Percentiles rank a stretch among this genome's conserved stretches.
Evolutionary conservation across 1,140 invertebrate species (phyloP).

Genomic region (Euura lappo): DNA sequence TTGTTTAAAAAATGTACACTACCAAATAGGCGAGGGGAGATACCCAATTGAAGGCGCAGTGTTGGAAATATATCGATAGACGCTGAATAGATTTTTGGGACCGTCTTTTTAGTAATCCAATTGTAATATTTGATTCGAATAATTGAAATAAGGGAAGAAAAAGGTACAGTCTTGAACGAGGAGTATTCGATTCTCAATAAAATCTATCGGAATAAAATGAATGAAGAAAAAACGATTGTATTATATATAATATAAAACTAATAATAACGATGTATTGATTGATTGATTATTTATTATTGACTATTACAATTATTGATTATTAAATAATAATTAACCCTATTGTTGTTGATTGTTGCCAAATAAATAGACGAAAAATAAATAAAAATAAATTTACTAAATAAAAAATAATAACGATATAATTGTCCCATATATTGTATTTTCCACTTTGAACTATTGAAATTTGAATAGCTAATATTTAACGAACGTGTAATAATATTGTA

Average conservation of each 20-base stretch:
- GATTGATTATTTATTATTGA: slow-evolving; percentile 13
- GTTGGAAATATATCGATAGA: too few relatives aligned
- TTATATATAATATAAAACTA: too few relatives aligned
- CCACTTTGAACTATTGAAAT: slow-evolving; percentile 35
- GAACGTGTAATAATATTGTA: background rate
- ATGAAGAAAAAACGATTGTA: background rate
- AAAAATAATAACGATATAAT: slow-evolving; percentile 27
- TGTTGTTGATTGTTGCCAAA: slow-evolving; percentile 55
- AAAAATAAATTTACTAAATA: slow-evolving; percentile 18
- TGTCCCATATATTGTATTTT: slow-evolving; percentile 46
- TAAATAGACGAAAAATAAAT: slow-evolving; percentile 35
- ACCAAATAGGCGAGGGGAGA: too few relatives aligned
- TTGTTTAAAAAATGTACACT: background rate
- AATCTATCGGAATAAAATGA: background rate
- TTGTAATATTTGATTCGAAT: too few relatives aligned
- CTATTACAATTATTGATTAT: slow-evolving; percentile 6
- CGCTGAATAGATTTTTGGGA: too few relatives aligned
- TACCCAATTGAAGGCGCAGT: too few relatives aligned
- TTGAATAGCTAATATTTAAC: background rate
- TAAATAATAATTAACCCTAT: slow-evolving; percentile 24
- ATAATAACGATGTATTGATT: slow-evolving; percentile 1
- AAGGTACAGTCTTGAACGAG: too few relatives aligned
- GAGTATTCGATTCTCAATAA: too few relatives aligned
- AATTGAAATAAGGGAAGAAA: too few relatives aligned
- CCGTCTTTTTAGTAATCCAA: too few relatives aligned